Conservation (phyloP, 2,113 vertebrate genomes). For the Pterophyllum scalare region DNA sequence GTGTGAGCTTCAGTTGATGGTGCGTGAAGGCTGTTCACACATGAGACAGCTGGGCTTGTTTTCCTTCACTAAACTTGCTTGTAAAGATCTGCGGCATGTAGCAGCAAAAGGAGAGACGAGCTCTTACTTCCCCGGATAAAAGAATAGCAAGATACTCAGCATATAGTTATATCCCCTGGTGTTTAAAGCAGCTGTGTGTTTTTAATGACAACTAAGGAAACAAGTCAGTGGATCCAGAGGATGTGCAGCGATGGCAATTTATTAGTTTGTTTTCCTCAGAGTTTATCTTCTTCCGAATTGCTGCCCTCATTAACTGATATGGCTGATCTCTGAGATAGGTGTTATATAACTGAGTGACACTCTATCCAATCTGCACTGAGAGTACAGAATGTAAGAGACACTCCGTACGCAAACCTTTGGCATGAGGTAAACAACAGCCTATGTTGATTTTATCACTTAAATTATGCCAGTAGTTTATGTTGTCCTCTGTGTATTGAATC, state of each 20-base stretch:
- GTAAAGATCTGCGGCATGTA: background rate
- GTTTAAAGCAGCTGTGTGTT: background rate
- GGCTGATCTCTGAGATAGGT: background rate
- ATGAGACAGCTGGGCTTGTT: background rate
- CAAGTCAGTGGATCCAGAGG: background rate
- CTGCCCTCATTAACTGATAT: background rate
- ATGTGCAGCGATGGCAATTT: background rate
- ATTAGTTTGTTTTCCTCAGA: slow-evolving; percentile 14
- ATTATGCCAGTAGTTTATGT: background rate
- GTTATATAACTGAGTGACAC: slow-evolving; percentile 3
- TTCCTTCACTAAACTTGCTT: background rate
- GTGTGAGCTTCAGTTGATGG: slow-evolving; percentile 34
- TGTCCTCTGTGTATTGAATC: background rate
- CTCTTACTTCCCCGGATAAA: background rate
- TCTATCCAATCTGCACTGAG: background rate
- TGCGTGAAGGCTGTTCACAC: slow-evolving; percentile 4
- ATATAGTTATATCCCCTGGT: background rate
- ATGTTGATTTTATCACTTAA: background rate
- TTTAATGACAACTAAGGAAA: background rate
- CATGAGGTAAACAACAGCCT: background rate
- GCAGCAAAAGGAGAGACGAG: background rate
- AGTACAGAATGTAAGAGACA: slow-evolving; percentile 3
- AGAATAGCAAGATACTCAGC: background rate
- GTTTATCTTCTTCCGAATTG: background rate
- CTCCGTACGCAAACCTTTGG: background rate